Base-by-base conservation (phyloP, 2,888 invertebrate species). In the Quadroppia sp. region DNA sequence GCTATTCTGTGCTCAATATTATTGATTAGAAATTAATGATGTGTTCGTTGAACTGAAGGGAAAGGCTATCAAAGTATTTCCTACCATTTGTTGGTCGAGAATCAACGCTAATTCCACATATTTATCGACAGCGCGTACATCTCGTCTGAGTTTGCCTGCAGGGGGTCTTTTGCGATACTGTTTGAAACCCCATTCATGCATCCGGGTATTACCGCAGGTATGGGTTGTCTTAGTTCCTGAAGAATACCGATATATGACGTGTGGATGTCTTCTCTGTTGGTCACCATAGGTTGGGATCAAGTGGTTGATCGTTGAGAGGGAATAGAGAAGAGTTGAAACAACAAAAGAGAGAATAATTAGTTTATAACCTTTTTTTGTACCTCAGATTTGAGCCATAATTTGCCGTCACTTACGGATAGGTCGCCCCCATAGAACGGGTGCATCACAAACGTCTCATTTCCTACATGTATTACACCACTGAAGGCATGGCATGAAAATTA, bases 371-470 rank as follows among this genome's bases (percentile, higher is more conserved):
- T 9, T n/a, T n/a, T 53, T 13, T 73, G 20, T 32, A 20, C 50
- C 42, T 42, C 32, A 48, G 25, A 11, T 36, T 36, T 53, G 48
- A 74, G 32, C 64, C 40, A n/a, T 36, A 36, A 61, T 40, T 2
- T 25, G 23, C 71, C 30, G 32, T 40, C 42, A 56, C 93, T 90
- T 89, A 94, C 94, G 89, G 94, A 93, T 81, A 94, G 87, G 85
- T 96, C 95, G 76, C 94, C 95, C 79, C 95, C 95, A 85, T 93
- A 93, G 86, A 97, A 93, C 75, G 98, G 97, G 85, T 96, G 95
- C 80, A 98, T 94, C 81, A 96, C 93, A 84, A 94, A 97, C 72
- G 96, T 97, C 84, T 96, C 96, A 86, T 98, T 97, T 82, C 94
- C 93, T 81, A 95, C 90, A 85, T 97, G 94, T 81, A 98, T 95